Conservation (phyloP, 1,140 invertebrate genomes). For the Helicoverpa armigera region DNA sequence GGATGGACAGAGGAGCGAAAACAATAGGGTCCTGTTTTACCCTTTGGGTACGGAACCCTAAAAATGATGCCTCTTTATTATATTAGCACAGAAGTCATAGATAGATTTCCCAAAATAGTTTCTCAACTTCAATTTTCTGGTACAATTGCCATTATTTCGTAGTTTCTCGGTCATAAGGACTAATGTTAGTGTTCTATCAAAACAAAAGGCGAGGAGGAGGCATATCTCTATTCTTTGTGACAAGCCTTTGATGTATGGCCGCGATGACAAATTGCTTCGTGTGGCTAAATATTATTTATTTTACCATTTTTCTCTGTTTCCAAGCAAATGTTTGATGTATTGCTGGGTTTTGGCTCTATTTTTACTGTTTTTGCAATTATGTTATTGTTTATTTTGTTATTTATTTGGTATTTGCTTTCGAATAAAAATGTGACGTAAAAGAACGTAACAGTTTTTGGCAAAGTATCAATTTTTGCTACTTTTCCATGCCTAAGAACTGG, state of each 20-base stretch:
- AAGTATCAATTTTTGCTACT: no score
- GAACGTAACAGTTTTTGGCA: no score
- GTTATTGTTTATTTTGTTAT: not conserved
- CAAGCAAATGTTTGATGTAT: constrained; percentile 27
- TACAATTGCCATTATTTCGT: not conserved
- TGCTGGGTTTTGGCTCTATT: not conserved
- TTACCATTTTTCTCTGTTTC: constrained; percentile 31
- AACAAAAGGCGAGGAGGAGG: constrained; percentile 24
- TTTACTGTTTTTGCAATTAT: not conserved
- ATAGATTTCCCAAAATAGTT: no score
- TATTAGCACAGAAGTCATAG: no score
- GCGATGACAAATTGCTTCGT: constrained; percentile 27
- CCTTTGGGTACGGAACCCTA: no score
- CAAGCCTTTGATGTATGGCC: constrained; percentile 30
- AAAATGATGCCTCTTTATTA: no score
- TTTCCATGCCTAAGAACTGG: no score
- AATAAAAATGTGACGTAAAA: not conserved
- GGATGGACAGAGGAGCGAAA: no score
- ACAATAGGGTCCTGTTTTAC: no score
- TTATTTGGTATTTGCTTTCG: not conserved
- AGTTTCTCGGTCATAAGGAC: not conserved
- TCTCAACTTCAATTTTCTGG: no score
- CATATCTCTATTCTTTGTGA: constrained; percentile 32
- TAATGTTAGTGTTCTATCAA: constrained; percentile 26
- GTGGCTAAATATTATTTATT: constrained; percentile 34